A percentile compares a stretch with the other conserved stretches of the same genome.
Evolutionary conservation across 2,113 vertebrate genomes (phyloP).

Genomic region (Maccullochella peelii): DNA sequence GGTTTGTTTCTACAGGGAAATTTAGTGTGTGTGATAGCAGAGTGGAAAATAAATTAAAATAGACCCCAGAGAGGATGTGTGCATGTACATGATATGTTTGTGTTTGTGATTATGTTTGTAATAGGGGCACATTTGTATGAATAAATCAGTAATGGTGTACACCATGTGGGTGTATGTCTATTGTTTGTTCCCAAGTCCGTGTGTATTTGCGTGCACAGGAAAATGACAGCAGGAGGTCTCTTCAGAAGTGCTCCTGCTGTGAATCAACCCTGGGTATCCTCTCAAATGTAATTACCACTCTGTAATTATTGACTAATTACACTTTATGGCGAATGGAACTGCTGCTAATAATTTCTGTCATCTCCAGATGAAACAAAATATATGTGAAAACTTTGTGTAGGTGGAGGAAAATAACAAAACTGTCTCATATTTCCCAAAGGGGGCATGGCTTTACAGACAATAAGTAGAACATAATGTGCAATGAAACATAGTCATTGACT

Average conservation of each 20-base stretch:
- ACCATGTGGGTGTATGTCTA: constrained; percentile 24
- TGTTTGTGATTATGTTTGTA: constrained; percentile 55
- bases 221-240: constrained; percentile 65
- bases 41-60: constrained; percentile 57
- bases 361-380: constrained; percentile 60
- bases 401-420: constrained; percentile 37
- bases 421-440: constrained; percentile 51
- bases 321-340: constrained; percentile 75
- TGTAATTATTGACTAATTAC: constrained; percentile 88
- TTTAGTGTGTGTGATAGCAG: constrained; percentile 13
- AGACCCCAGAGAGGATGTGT: constrained; percentile 40
- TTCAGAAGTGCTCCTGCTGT: constrained; percentile 73
- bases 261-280: constrained; percentile 79
- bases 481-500: constrained; percentile 62
- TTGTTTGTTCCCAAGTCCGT: constrained; percentile 35
- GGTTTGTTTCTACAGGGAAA: constrained; percentile 61
- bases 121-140: constrained; percentile 29
- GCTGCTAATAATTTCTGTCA: constrained; percentile 76
- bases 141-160: constrained; percentile 40
- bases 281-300: constrained; percentile 85
- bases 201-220: constrained; percentile 41
- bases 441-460: background rate
- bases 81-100: constrained; percentile 56
- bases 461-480: constrained; percentile 28
- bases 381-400: constrained; percentile 44